These are phyloP conservation scores for Sebastes vulpes DNA, from an alignment of 2,797 vertebrate species.

Conservation along the genomic window DNA sequence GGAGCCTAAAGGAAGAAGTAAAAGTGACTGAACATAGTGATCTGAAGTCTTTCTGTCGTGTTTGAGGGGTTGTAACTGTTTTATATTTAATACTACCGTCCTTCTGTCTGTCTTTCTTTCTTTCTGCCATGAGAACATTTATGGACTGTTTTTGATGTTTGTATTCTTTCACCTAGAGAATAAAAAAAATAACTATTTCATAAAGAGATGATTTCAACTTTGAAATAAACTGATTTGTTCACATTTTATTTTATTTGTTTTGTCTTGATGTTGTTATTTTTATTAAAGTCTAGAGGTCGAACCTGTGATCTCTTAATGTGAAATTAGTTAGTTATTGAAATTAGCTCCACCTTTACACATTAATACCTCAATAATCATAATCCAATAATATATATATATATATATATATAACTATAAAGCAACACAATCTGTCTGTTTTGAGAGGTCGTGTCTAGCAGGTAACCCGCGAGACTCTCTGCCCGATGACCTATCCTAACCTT, in stretches of 20 bases:
- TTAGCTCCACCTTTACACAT: no score
- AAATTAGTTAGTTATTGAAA: not conserved
- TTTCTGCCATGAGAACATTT: constrained; percentile 13
- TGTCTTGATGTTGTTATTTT: not conserved
- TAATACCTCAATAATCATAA: no score
- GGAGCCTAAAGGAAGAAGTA: not conserved
- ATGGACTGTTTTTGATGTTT: constrained; percentile 50
- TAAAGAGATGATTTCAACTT: constrained; percentile 52
- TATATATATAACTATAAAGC: no score
- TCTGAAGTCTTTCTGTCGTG: not conserved
- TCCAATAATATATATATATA: no score
- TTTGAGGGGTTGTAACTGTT: not conserved
- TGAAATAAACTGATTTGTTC: constrained; percentile 68
- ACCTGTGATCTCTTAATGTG: not conserved
- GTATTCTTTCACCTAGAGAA: constrained; percentile 60
- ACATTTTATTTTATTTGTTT: constrained; percentile 26
- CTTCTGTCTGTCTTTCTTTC: not conserved
- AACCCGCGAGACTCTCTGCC: no score
- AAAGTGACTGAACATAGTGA: not conserved
- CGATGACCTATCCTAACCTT: no score
- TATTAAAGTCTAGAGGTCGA: no score
- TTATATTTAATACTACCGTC: constrained; percentile 29
- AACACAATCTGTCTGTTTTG: no score
- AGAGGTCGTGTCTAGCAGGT: no score
- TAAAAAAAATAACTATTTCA: constrained; percentile 30